Percentiles rank a stretch among this genome's conserved stretches.
These are phyloP conservation scores for Orycteropus afer DNA, from an alignment of 2,113 vertebrate genomes.

Conservation along the genomic window DNA sequence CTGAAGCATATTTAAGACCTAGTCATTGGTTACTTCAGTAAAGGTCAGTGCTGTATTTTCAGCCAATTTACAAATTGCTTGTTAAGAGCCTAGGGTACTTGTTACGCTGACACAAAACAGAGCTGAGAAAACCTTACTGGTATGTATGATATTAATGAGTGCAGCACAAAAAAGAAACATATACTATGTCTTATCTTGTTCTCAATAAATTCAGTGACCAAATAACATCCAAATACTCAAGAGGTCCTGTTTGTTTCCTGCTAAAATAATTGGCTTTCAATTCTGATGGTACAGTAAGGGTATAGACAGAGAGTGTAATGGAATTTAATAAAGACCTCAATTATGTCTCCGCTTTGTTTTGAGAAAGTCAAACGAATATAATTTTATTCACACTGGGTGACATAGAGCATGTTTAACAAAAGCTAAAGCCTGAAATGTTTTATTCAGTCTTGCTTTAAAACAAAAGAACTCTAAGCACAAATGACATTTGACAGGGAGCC, in stretches of 20 bases:
- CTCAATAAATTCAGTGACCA: constrained; percentile 26
- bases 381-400: neutral
- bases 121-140: constrained; percentile 5
- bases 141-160: constrained; percentile 26
- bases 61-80: constrained; percentile 57
- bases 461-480: neutral
- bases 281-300: neutral
- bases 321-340: neutral
- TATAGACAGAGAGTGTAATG: neutral
- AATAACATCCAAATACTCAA: neutral
- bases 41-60: constrained; percentile 62
- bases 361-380: neutral
- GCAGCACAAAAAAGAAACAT: neutral
- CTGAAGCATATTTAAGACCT: constrained; percentile 46
- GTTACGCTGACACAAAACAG: neutral
- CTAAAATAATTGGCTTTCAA: constrained; percentile 58
- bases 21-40: constrained; percentile 44
- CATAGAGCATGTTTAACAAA: neutral
- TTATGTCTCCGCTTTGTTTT: neutral
- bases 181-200: neutral
- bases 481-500: neutral
- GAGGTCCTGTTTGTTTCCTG: neutral
- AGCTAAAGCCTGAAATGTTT: neutral
- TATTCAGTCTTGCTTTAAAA: constrained; percentile 6
- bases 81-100: neutral